phyloP scores from a whole-genome alignment of 2,113 vertebrate genomes.

The Oreochromis spilurus region DNA sequence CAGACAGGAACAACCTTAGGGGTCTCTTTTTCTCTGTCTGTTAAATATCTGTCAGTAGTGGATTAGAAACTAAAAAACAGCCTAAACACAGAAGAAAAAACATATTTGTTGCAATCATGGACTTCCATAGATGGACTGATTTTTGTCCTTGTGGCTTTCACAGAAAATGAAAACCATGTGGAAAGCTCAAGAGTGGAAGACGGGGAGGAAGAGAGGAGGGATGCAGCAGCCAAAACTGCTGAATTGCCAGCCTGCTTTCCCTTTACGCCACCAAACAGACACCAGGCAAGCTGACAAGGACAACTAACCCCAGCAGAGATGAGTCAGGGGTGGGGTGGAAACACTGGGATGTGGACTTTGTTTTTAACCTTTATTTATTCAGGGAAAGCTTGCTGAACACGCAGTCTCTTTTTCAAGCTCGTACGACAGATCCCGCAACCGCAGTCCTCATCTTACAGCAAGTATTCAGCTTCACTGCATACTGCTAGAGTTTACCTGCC shows the following conservation, averaged over 20 bases:
- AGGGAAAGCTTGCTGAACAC: not conserved
- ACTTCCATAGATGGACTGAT: not conserved
- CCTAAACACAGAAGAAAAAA: conserved; percentile 1
- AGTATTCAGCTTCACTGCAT: not conserved
- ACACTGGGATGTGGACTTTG: not conserved
- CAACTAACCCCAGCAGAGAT: conserved; percentile 4
- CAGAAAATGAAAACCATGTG: conserved; percentile 27
- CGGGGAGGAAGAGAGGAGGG: not conserved
- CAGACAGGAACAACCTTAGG: not conserved
- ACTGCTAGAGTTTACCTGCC: conserved; percentile 5
- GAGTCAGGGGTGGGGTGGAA: conserved; percentile 9
- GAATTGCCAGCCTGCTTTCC: not conserved
- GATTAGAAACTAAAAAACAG: not conserved
- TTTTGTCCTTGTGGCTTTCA: conserved; percentile 21
- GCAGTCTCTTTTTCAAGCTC: not conserved
- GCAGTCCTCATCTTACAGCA: not conserved
- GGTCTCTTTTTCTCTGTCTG: not conserved
- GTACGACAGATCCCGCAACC: not conserved
- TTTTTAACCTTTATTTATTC: conserved; percentile 16
- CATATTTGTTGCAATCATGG: not conserved
- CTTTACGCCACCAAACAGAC: conserved; percentile 5
- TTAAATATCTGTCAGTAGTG: not conserved
- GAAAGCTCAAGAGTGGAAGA: not conserved
- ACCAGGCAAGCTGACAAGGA: conserved; percentile 10
- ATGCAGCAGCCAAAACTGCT: not conserved